phyloP scores from a whole-genome alignment of 2,113 vertebrate species.

The Puffinus mauretanicus region DNA sequence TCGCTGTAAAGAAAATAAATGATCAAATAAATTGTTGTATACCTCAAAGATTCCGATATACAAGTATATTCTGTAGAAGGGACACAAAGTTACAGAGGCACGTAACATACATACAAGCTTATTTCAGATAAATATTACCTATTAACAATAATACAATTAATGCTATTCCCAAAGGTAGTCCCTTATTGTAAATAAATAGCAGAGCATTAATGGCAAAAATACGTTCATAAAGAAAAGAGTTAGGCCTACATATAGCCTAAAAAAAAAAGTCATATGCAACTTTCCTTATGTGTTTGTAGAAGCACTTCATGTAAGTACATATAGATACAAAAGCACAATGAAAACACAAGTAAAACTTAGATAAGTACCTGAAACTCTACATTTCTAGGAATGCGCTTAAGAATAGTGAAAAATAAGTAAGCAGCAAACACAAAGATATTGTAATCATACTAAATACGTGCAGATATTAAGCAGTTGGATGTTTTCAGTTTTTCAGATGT shows the following conservation, averaged over 20 bases:
- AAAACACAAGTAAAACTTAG: neutral
- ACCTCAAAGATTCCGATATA: no score
- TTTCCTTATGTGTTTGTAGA: neutral
- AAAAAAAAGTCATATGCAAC: neutral
- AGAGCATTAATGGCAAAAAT: neutral
- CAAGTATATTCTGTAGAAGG: neutral
- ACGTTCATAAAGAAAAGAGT: neutral
- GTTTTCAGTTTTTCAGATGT: neutral
- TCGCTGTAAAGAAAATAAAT: no score
- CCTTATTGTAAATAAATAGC: neutral
- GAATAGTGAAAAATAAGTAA: neutral
- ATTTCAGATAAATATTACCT: neutral
- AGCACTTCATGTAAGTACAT: neutral
- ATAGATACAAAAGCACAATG: neutral
- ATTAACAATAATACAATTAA: neutral
- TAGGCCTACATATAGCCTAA: neutral
- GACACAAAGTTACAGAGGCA: neutral
- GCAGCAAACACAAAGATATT: neutral
- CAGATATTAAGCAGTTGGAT: neutral
- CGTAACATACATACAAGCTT: neutral
- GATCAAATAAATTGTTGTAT: no score
- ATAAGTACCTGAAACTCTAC: neutral
- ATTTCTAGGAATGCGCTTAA: neutral
- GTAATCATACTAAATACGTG: accelerated
- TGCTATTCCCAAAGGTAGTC: neutral